These are phyloP conservation scores for Carposina sasakii DNA, from an alignment of 1,140 invertebrate genomes.

Conservation along the genomic window DNA sequence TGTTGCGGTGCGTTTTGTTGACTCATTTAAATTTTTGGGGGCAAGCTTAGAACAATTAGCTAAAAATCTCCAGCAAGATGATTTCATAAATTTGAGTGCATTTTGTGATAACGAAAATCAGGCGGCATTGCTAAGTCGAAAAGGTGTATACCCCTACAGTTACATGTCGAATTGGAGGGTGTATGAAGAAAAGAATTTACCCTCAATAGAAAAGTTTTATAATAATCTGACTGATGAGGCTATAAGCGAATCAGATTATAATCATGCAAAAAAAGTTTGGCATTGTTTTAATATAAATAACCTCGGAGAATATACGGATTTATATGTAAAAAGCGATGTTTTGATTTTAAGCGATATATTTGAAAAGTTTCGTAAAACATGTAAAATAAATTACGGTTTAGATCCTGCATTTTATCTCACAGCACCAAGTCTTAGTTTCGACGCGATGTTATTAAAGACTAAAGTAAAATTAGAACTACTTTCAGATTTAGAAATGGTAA, in stretches of 20 bases:
- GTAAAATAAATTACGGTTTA: constrained; percentile 4
- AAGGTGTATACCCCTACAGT: constrained; percentile 9
- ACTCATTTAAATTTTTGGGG: constrained; percentile 38
- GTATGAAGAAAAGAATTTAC: not conserved
- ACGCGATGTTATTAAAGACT: no score
- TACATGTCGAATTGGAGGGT: not conserved
- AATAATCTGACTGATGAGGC: constrained; percentile 1
- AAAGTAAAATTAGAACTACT: constrained; percentile 10
- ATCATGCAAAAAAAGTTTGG: constrained; percentile 4
- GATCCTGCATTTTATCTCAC: constrained; percentile 11
- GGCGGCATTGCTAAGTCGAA: constrained; percentile 2
- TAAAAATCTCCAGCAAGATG: constrained; percentile 21
- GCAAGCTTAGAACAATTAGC: constrained; percentile 26
- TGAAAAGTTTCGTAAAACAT: constrained; percentile 4
- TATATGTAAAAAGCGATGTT: constrained; percentile 24
- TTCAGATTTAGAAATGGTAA: constrained; percentile 1
- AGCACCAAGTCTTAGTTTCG: constrained; percentile 7
- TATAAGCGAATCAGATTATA: not conserved
- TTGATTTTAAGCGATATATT: constrained; percentile 24
- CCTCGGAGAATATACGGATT: constrained; percentile 3
- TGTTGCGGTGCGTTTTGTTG: constrained; percentile 35
- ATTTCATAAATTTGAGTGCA: not conserved
- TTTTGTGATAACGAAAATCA: constrained; percentile 1
- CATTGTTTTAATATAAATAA: not conserved
- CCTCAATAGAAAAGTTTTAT: not conserved